These are phyloP conservation scores for Torymus aiolomorphi DNA, from an alignment of 2,888 invertebrate species.

Conservation along the genomic window DNA sequence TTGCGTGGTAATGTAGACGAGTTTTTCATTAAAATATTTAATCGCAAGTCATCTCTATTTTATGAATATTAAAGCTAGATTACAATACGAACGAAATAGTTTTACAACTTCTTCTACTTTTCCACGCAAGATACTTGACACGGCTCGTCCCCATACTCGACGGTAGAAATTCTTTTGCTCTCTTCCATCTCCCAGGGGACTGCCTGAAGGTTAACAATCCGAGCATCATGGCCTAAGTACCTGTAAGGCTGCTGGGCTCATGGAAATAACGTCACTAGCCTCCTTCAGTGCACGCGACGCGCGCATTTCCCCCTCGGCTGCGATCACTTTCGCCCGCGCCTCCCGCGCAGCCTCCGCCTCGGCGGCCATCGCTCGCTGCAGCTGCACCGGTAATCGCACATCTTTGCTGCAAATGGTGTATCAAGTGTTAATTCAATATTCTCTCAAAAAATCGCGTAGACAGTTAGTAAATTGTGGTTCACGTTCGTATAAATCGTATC, in stretches of 20 bases:
- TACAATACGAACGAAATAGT: no score
- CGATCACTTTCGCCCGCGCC: conserved; percentile 87
- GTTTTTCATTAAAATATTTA: no score
- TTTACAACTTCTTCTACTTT: no score
- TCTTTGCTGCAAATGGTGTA: conserved; percentile 80
- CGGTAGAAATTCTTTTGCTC: background rate
- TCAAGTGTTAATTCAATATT: no score
- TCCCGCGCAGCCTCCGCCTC: conserved; percentile 89
- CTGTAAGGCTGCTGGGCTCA: conserved; percentile 89
- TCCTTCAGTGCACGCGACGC: conserved; percentile 90
- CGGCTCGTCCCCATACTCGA: no score
- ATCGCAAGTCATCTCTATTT: no score
- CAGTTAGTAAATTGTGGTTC: no score
- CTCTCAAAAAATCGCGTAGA: no score
- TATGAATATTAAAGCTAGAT: no score
- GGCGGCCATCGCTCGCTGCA: conserved; percentile 89
- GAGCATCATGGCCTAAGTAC: conserved; percentile 63
- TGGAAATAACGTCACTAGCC: conserved; percentile 90
- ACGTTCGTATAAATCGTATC: no score
- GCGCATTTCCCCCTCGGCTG: conserved; percentile 91
- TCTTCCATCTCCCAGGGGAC: background rate
- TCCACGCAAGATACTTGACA: no score
- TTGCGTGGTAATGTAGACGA: no score
- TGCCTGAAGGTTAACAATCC: conserved; percentile 6
- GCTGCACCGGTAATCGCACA: conserved; percentile 85